Base-by-base conservation (phyloP, 1,140 invertebrate genomes). In the Papilio polytes region DNA sequence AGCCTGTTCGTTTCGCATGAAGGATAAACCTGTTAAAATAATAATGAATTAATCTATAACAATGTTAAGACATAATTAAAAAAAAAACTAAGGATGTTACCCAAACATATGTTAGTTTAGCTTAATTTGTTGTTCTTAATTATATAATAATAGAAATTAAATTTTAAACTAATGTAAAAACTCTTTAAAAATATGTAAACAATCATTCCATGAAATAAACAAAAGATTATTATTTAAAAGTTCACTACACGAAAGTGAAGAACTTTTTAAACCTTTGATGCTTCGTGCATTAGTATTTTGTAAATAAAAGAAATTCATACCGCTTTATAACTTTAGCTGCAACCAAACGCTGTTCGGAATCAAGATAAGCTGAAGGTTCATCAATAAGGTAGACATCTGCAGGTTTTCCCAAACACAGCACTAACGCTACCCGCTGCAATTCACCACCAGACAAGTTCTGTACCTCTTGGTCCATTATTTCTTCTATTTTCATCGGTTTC, bases 381-480 rank as follows among this genome's bases (percentile, higher is more conserved):
- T 99, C 99, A 88, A 99, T 99, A 3, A 99, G 96, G 95, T 99
- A 99, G 8, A 99, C 99, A 95, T 99, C 99, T 4, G 99, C 99
- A 0, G 99, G 99, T 95, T 99, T 99, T 56, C 99, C 99, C 3
- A 99, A 96, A 92, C 99, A 99, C 2, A 99, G 96, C 59, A 98
- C 97, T 85, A 99, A 93, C 8, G 99, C 99, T 15, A 99, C 98
- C 89, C 99, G 96, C 95, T 99, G 99, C 95, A 99, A 97, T 95
- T 99, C 99, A 96, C 99, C 99, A 95, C 99, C 99, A 90, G 99
- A 99, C 59, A 99, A 96, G 95, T 99, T 99, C 91, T 99, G 99
- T 10, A 99, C 98, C 95, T 99, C 99, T 94, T 99, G 99, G 95
- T 99, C 99, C 95, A 99, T 99, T 44, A 99, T 98, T 88, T 98